Conservation (phyloP, 2,113 vertebrate species). For the Oreotrochilus melanogaster region DNA sequence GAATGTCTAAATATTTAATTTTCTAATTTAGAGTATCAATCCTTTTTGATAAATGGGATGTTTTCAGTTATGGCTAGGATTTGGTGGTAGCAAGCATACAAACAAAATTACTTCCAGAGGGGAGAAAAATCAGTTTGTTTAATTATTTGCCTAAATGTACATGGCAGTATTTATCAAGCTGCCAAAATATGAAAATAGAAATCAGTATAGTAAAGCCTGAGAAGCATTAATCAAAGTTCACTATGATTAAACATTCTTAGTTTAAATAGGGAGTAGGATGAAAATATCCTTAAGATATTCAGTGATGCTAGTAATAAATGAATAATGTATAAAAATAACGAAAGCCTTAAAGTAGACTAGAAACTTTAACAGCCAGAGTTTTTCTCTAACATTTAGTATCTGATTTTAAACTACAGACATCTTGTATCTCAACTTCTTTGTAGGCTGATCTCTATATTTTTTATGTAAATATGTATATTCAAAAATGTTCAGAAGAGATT, state of each 20-base stretch:
- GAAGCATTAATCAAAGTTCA: constrained; percentile 62
- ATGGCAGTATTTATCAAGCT: constrained; percentile 46
- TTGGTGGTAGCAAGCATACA: background rate
- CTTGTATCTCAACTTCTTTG: background rate
- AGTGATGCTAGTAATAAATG: constrained; percentile 65
- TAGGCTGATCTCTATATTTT: background rate
- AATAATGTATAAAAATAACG: constrained; percentile 66
- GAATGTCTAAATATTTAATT: constrained; percentile 51
- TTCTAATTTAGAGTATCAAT: background rate
- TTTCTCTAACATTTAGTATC: background rate
- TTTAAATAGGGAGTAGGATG: constrained; percentile 60
- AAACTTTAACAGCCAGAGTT: constrained; percentile 45
- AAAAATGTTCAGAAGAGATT: constrained; percentile 14
- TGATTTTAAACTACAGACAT: constrained; percentile 28
- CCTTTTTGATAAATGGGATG: constrained; percentile 22
- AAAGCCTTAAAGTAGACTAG: constrained; percentile 50
- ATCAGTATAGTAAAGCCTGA: constrained; percentile 37
- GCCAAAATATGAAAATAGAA: constrained; percentile 19
- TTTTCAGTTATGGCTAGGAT: background rate
- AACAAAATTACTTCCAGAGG: constrained; percentile 30
- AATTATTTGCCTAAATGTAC: constrained; percentile 33
- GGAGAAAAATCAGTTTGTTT: constrained; percentile 18
- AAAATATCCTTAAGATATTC: constrained; percentile 57
- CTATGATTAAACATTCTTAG: constrained; percentile 45
- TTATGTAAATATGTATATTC: background rate